Evolutionary conservation across 2,113 vertebrate genomes (phyloP), one percentile per base, ranked within the genome.

Genomic region (Pandion haliaetus): DNA sequence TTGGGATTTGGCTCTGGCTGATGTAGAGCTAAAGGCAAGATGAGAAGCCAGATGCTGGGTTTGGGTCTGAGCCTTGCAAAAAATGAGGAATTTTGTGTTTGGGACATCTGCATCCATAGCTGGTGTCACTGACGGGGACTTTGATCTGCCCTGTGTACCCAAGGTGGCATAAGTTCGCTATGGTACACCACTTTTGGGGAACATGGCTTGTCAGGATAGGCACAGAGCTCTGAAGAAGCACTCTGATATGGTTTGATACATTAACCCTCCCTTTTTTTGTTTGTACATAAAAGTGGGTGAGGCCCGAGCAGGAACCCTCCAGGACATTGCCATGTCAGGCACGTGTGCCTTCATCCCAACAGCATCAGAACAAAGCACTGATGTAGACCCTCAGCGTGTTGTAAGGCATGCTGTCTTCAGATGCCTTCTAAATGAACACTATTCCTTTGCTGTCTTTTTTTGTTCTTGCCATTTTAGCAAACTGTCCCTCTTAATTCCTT

Each of bases 331-430:
- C 6, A 3, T 11, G 32, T 52, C 25, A 31, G 65, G n/a, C 23
- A 57, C 0, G 0, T 55, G n/a, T 5, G 11, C 17, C 19, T 84
- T 61, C n/a, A 36, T 29, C 28, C n/a, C 25, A 67, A 29, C 25
- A 29, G 9, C 11, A 31, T 1, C 1, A 5, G 16, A 77, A 23
- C 21, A 57, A 92, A 47, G 9, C 20, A 34, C 21, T 0, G 0
- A 31, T 8, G 20, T 32, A 63, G 36, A 85, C 12, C 69, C 69
- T 18, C 49, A 58, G 34, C 8, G 4, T 2, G 1, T 24, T 7
- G 6, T 21, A 63, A 85, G 44, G 5, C 19, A 28, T 5, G 5
- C 2, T 28, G 9, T 63, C 58, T 20, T 66, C 20, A 76, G 82
- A 74, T 3, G 5, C 14, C 19, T 62, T 59, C 36, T 74, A 66